Conservation (phyloP, 2,888 invertebrate species). For the Parnassius glacialis region DNA sequence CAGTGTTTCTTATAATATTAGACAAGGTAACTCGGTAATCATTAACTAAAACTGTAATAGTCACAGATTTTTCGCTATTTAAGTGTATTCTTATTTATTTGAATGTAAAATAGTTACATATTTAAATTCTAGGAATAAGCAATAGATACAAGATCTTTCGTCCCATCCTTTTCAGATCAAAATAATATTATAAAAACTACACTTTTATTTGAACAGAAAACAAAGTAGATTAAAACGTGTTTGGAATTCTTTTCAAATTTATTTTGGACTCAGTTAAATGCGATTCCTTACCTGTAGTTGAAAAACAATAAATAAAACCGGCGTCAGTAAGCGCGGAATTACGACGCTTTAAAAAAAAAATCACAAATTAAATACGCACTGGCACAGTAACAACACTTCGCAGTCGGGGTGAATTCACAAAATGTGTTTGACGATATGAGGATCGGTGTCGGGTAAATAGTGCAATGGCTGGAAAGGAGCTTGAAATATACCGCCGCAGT, state of each 20-base stretch:
- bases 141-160: too few relatives aligned
- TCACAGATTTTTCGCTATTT: background rate
- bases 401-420: slow-evolving; percentile 16
- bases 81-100: background rate
- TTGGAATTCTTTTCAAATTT: background rate
- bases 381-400: slow-evolving; percentile 24
- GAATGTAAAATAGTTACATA: too few relatives aligned
- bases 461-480: slow-evolving; percentile 33
- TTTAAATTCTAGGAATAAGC: too few relatives aligned
- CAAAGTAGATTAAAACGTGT: slow-evolving; percentile 1
- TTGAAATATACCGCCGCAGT: slow-evolving; percentile 63
- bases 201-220: background rate
- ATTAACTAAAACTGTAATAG: background rate
- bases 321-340: slow-evolving; percentile 52
- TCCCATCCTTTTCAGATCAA: too few relatives aligned
- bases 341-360: slow-evolving; percentile 41
- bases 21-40: slow-evolving; percentile 1
- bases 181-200: too few relatives aligned
- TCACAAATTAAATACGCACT: slow-evolving; percentile 42
- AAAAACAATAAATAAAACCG: slow-evolving; percentile 50
- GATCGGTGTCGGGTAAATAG: slow-evolving; percentile 28
- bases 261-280: slow-evolving; percentile 15
- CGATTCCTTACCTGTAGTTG: slow-evolving; percentile 59
- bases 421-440: slow-evolving; percentile 14
- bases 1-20: slow-evolving; percentile 26